These are phyloP conservation scores for Prorops nasuta DNA, from an alignment of 1,140 invertebrate species.

Conservation along the genomic window DNA sequence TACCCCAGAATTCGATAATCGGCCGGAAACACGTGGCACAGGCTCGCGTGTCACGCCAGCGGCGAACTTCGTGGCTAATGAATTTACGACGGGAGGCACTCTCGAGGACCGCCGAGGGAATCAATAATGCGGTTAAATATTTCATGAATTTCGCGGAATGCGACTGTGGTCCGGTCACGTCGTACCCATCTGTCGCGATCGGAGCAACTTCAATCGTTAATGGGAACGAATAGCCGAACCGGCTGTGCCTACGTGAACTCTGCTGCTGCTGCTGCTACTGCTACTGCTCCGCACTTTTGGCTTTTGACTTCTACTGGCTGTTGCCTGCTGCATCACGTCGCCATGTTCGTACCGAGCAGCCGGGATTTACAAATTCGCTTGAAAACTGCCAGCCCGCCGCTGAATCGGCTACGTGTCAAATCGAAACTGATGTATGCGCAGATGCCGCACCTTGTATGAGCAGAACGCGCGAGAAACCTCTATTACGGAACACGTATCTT, in stretches of 20 bases:
- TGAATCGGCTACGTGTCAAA: slow-evolving; percentile 25
- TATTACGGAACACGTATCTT: too few relatives aligned
- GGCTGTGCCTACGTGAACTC: too few relatives aligned
- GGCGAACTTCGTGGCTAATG: slow-evolving; percentile 24
- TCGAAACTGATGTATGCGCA: slow-evolving; percentile 34
- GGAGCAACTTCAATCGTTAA: slow-evolving; percentile 48
- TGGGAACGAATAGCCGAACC: slow-evolving; percentile 38
- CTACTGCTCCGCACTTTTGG: too few relatives aligned
- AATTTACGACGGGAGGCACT: slow-evolving; percentile 42
- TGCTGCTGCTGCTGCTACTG: too few relatives aligned
- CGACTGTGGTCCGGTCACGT: slow-evolving; percentile 45
- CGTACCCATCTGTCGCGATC: slow-evolving; percentile 48
- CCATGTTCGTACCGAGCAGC: slow-evolving; percentile 14
- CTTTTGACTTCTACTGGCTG: too few relatives aligned
- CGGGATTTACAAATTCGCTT: slow-evolving; percentile 41
- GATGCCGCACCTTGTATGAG: slow-evolving; percentile 32
- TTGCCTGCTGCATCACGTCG: slow-evolving; percentile 23
- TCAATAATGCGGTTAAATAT: slow-evolving; percentile 51
- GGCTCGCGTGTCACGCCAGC: not conserved
- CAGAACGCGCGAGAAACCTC: slow-evolving; percentile 27
- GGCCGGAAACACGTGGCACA: not conserved
- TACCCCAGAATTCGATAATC: not conserved
- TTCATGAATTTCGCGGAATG: slow-evolving; percentile 49
- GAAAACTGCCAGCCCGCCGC: slow-evolving; percentile 35
- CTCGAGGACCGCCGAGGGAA: slow-evolving; percentile 38